A percentile compares a stretch with the other conserved stretches of the same genome.
These are phyloP conservation scores for Brassicogethes aeneus DNA, from an alignment of 2,888 invertebrate genomes.

Conservation along the genomic window DNA sequence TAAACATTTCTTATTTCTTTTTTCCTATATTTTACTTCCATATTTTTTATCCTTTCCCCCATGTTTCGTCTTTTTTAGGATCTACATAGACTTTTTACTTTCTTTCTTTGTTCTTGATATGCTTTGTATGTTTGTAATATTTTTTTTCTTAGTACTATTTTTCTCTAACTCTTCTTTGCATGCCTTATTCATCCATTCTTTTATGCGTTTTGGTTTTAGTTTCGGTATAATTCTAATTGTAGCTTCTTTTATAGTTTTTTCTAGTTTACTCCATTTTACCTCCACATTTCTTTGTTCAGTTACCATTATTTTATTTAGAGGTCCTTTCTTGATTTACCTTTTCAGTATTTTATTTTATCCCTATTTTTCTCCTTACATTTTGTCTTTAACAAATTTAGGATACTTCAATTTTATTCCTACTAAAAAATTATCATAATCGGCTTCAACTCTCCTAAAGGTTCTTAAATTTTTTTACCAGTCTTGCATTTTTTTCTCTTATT, in stretches of 20 bases:
- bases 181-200: no score
- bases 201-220: neutral
- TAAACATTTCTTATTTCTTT: slow-evolving; percentile 1
- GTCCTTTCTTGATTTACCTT: neutral
- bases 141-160: neutral
- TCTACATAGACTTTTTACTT: neutral
- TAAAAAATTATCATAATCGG: neutral
- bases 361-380: neutral
- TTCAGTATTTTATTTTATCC: neutral
- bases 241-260: neutral
- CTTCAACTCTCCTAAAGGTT: neutral
- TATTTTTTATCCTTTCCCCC: neutral
- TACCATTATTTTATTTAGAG: neutral
- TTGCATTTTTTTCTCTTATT: neutral
- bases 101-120: neutral
- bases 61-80: neutral
- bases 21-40: slow-evolving; percentile 1
- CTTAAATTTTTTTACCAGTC: neutral
- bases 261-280: neutral
- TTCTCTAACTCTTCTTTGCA: neutral
- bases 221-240: neutral
- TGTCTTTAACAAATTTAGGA: neutral
- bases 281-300: neutral
- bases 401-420: neutral
- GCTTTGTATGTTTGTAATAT: neutral